A percentile compares a stretch with the other conserved stretches of the same genome.
Conservation (phyloP, 2,888 invertebrate species). For the Acrobasis suavella region DNA sequence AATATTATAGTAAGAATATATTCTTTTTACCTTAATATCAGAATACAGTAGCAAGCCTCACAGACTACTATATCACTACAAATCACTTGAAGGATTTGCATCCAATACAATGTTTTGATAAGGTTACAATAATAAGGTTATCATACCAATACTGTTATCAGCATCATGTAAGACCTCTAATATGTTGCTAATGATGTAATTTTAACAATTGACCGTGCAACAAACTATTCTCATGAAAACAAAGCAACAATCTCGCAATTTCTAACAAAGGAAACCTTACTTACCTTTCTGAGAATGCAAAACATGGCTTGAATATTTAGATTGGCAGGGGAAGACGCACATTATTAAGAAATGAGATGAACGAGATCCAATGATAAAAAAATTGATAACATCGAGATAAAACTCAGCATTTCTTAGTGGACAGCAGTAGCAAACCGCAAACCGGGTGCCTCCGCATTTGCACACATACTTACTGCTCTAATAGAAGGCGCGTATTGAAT, state of each 20-base stretch:
- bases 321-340: slow-evolving; percentile 40
- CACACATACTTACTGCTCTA: slow-evolving; percentile 36
- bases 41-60: neutral
- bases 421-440: slow-evolving; percentile 34
- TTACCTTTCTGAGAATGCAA: slow-evolving; percentile 71
- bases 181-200: slow-evolving; percentile 40
- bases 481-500: slow-evolving; percentile 29
- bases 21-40: neutral
- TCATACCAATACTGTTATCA: slow-evolving; percentile 38
- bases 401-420: slow-evolving; percentile 45
- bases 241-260: slow-evolving; percentile 16
- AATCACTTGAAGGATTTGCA: slow-evolving; percentile 1
- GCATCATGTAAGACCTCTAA: slow-evolving; percentile 30
- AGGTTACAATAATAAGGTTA: slow-evolving; percentile 54
- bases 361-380: slow-evolving; percentile 64
- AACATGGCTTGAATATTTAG: slow-evolving; percentile 56
- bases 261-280: slow-evolving; percentile 45
- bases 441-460: slow-evolving; percentile 37
- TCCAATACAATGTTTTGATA: slow-evolving; percentile 23
- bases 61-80: slow-evolving; percentile 5
- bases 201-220: slow-evolving; percentile 31
- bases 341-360: slow-evolving; percentile 56
- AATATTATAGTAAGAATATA: too few relatives aligned
- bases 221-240: slow-evolving; percentile 17
- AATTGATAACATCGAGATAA: slow-evolving; percentile 72